A percentile compares a stretch with the other conserved stretches of the same genome.
Evolutionary conservation across 2,888 invertebrate species (phyloP).

Genomic region (Incurvaria masculella): DNA sequence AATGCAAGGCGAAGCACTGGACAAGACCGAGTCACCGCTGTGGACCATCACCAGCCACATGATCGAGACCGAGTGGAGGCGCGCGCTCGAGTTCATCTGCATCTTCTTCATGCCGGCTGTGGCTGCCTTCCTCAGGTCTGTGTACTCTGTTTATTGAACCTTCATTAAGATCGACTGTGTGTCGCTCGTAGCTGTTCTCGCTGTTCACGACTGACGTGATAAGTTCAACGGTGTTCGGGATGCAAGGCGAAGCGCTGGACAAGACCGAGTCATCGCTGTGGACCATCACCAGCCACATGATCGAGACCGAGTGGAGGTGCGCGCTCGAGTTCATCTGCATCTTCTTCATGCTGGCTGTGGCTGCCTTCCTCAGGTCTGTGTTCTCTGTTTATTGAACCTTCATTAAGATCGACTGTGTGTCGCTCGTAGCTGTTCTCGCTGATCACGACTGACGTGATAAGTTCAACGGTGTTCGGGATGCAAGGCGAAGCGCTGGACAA

Average conservation of each 20-base stretch:
- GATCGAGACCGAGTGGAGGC: constrained; percentile 37
- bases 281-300: constrained; percentile 38
- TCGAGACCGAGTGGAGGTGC: constrained; percentile 35
- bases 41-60: constrained; percentile 39
- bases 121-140: constrained; percentile 29
- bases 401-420: no score
- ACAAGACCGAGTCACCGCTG: constrained; percentile 30
- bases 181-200: constrained; percentile 33
- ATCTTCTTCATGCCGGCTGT: constrained; percentile 33
- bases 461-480: constrained; percentile 34
- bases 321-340: constrained; percentile 35
- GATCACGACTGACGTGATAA: constrained; percentile 41
- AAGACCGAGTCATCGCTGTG: constrained; percentile 33
- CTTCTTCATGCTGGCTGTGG: constrained; percentile 31
- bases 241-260: constrained; percentile 31
- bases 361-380: constrained; percentile 31
- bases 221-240: constrained; percentile 34
- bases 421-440: constrained; percentile 37
- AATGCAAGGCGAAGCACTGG: constrained; percentile 30
- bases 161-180: no score
- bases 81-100: constrained; percentile 34
- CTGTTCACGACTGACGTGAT: constrained; percentile 44
- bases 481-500: constrained; percentile 31
- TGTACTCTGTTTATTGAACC: no score
- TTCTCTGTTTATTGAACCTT: no score